phyloP scores from a whole-genome alignment of 2,888 invertebrate genomes.

The Chloroclystis v-ata region DNA sequence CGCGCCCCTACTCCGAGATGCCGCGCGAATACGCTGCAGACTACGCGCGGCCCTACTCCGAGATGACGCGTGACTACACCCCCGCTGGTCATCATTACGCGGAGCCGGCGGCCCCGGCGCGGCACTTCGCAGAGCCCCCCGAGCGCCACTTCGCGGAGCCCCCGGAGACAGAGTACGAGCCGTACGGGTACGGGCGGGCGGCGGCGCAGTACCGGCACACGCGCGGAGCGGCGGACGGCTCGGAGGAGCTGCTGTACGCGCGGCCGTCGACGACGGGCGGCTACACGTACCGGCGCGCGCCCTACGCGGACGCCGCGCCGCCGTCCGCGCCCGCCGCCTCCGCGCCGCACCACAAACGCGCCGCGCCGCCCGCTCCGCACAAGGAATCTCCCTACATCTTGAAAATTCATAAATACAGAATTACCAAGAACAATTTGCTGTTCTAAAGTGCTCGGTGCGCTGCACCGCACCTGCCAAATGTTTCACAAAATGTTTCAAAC shows the following conservation, averaged over 20 bases:
- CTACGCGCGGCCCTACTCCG: constrained; percentile 4
- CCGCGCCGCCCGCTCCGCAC: constrained; percentile 23
- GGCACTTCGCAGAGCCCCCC: constrained; percentile 5
- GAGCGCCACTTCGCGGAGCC: background rate
- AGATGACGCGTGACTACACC: constrained; percentile 21
- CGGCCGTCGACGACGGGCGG: constrained; percentile 55
- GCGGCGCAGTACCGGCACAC: constrained; percentile 16
- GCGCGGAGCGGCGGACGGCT: constrained; percentile 27
- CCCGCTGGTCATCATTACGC: constrained; percentile 17
- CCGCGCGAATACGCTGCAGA: constrained; percentile 7
- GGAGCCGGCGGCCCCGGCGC: constrained; percentile 6
- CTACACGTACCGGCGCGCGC: constrained; percentile 50
- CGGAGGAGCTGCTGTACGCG: constrained; percentile 51
- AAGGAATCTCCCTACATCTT: constrained; percentile 48
- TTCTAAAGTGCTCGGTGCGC: background rate
- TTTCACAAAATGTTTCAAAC: no score
- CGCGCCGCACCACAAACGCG: constrained; percentile 14
- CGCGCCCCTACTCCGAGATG: constrained; percentile 27
- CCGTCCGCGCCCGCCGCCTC: background rate
- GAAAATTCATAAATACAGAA: constrained; percentile 57
- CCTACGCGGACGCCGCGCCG: constrained; percentile 21
- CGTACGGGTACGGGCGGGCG: constrained; percentile 19
- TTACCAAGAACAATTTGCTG: constrained; percentile 38
- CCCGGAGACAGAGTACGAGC: background rate
- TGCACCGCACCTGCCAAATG: no score